These are phyloP conservation scores for Wasmannia auropunctata DNA, from an alignment of 1,140 invertebrate species.

Conservation along the genomic window DNA sequence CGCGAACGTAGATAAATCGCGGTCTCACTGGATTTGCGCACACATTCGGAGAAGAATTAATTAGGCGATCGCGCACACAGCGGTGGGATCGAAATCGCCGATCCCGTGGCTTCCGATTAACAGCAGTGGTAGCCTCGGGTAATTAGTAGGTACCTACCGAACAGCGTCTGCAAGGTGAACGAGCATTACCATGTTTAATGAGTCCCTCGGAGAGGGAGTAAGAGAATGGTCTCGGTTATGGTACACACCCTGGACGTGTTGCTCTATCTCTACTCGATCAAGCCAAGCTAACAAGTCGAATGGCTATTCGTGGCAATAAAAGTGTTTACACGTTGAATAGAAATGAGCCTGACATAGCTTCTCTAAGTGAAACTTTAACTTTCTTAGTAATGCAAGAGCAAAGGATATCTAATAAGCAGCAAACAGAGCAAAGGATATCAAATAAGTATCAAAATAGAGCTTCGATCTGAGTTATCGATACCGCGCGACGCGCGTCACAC, in stretches of 20 bases:
- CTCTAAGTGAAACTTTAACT: neutral
- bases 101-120: conserved; percentile 60
- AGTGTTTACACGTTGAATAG: neutral
- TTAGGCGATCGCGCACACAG: conserved; percentile 68
- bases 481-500: neutral
- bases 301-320: conserved; percentile 31
- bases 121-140: conserved; percentile 68
- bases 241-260: conserved; percentile 52
- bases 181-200: conserved; percentile 81
- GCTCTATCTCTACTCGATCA: conserved; percentile 65
- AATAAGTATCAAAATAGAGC: no score
- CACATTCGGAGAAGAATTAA: conserved; percentile 73
- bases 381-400: neutral
- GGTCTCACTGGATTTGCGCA: conserved; percentile 19
- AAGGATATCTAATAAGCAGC: neutral
- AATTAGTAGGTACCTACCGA: conserved; percentile 84
- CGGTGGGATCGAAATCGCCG: conserved; percentile 67
- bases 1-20: neutral
- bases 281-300: conserved; percentile 27
- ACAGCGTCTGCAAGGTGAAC: conserved; percentile 82
- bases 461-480: conserved; percentile 9
- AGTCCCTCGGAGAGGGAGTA: conserved; percentile 65
- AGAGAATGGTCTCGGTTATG: conserved; percentile 64
- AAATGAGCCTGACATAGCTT: neutral
- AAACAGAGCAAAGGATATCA: neutral